A percentile compares a stretch with the other conserved stretches of the same genome.
Conservation (phyloP, 2,797 vertebrate genomes). For the Decapterus maruadsi region DNA sequence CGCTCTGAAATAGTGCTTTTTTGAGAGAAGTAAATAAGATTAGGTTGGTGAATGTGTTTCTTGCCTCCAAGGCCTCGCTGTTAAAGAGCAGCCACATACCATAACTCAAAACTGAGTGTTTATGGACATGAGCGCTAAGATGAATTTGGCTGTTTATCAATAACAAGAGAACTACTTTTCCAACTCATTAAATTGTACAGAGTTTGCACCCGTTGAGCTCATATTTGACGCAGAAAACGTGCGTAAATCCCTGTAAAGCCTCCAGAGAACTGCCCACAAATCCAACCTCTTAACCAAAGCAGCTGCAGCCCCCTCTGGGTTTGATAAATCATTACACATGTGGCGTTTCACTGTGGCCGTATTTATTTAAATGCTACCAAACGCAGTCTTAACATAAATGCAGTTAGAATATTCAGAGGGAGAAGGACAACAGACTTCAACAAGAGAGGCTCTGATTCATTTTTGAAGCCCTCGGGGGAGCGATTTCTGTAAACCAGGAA, state of each 20-base stretch:
- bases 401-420: not conserved
- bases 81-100: slow-evolving; percentile 7
- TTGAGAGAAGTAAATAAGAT: not conserved
- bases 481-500: not conserved
- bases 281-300: slow-evolving; percentile 6
- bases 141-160: slow-evolving; percentile 7
- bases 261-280: slow-evolving; percentile 6
- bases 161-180: not conserved
- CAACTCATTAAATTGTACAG: not conserved
- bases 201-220: slow-evolving; percentile 7
- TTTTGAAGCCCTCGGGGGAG: slow-evolving; percentile 1
- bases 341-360: slow-evolving; percentile 18
- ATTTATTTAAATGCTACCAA: slow-evolving; percentile 8
- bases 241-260: slow-evolving; percentile 15
- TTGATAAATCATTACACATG: slow-evolving; percentile 37
- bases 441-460: not conserved
- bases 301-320: slow-evolving; percentile 40
- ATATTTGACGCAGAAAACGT: slow-evolving; percentile 16
- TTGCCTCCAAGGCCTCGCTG: not conserved
- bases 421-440: not conserved
- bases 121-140: not conserved
- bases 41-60: slow-evolving; percentile 7
- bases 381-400: slow-evolving; percentile 10
- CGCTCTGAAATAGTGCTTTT: not conserved
- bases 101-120: not conserved